These are phyloP conservation scores for Campoletis raptor DNA, from an alignment of 2,888 invertebrate genomes.

Conservation along the genomic window DNA sequence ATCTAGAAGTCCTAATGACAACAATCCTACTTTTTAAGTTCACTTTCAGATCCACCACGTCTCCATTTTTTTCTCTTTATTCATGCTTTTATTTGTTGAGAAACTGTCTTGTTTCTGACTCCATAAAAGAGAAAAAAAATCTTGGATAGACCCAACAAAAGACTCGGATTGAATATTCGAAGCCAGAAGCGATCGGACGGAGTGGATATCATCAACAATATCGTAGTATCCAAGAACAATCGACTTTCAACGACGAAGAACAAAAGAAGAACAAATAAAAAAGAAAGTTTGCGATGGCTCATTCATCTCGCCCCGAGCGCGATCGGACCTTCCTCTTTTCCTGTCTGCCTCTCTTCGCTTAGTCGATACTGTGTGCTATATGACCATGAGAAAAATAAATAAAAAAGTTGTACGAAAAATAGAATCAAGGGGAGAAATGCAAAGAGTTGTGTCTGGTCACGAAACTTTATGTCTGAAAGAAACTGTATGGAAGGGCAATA, in stretches of 20 bases:
- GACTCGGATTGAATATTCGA: slow-evolving; percentile 43
- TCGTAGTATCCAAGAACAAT: slow-evolving; percentile 71
- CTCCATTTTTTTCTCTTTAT: neutral
- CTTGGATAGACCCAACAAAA: neutral
- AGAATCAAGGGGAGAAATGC: slow-evolving; percentile 48
- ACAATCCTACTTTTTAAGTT: neutral
- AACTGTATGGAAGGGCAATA: slow-evolving; percentile 41
- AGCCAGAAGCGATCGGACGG: slow-evolving; percentile 19
- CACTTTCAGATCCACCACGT: neutral
- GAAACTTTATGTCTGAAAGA: slow-evolving; percentile 40
- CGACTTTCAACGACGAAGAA: slow-evolving; percentile 73
- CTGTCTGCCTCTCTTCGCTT: slow-evolving; percentile 28
- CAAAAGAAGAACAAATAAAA: slow-evolving; percentile 48
- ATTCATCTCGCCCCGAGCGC: slow-evolving; percentile 67
- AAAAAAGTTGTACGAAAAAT: slow-evolving; percentile 51
- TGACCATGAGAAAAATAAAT: slow-evolving; percentile 24
- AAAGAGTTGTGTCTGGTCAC: slow-evolving; percentile 33
- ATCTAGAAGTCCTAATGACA: neutral
- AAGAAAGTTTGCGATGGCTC: slow-evolving; percentile 75
- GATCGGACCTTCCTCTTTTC: slow-evolving; percentile 55
- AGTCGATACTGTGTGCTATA: slow-evolving; percentile 34
- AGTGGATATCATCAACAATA: slow-evolving; percentile 38
- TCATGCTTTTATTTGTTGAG: neutral
- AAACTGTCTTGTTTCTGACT: neutral
- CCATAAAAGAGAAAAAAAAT: neutral